These are phyloP conservation scores for Thunnus maccoyii DNA, from an alignment of 2,113 vertebrate genomes.

Conservation along the genomic window DNA sequence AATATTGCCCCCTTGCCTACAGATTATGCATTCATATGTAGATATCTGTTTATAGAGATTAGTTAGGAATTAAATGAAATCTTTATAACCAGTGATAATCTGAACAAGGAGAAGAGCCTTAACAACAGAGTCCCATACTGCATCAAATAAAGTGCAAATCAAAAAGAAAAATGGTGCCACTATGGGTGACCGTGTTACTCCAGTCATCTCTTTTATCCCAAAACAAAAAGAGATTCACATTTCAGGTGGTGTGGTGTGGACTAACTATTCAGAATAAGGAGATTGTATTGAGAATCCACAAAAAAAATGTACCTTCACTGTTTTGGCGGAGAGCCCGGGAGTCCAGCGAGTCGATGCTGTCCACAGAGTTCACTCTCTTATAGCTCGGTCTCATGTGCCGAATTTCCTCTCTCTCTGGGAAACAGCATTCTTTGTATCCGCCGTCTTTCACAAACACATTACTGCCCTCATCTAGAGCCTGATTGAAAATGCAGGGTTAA, in stretches of 20 bases:
- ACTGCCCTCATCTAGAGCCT: conserved; percentile 79
- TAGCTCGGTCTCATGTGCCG: conserved; percentile 67
- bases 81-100: not conserved
- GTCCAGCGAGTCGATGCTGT: conserved; percentile 88
- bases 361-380: conserved; percentile 88
- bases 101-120: not conserved
- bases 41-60: too few species aligned
- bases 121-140: not conserved
- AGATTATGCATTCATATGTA: too few species aligned
- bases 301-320: conserved; percentile 86
- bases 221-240: too few species aligned
- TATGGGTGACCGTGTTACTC: too few species aligned
- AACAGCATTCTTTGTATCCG: conserved; percentile 87
- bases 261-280: not conserved
- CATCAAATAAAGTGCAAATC: not conserved
- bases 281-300: not conserved
- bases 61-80: not conserved
- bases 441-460: conserved; percentile 87
- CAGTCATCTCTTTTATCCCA: too few species aligned
- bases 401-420: conserved; percentile 84
- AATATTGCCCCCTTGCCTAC: too few species aligned
- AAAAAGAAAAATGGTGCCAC: not conserved
- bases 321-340: conserved; percentile 83
- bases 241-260: not conserved
- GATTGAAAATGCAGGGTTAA: conserved; percentile 17